phyloP scores from a whole-genome alignment of 2,113 vertebrate species.

The sheep (Ovis aries) region ARS-UI_Ramb_v3.0 NC_056072.1:5289501-5290000 shows the following conservation, averaged over 20 bases:
- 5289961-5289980: not conserved
- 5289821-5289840: not conserved
- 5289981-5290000: not conserved
- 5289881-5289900: not conserved
- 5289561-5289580: not conserved
- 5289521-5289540: not conserved
- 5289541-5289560: not conserved
- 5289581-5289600: not conserved
- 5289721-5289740: not conserved
- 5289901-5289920: not conserved
- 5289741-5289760: fast-evolving
- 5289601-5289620: not conserved
- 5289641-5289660: not conserved
- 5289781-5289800: not conserved
- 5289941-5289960: not conserved
- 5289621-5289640: not conserved
- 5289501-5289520: not conserved
- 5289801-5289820: not conserved
- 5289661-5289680: not conserved
- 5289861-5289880: not conserved
- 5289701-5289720: not conserved
- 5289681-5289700: not conserved
- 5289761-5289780: not conserved
- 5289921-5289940: not conserved
- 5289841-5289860: not conserved